Evolutionary conservation across 2,113 vertebrate genomes (phyloP), one percentile per base, ranked within the genome.

Genomic region (Festucalex cinctus): DNA sequence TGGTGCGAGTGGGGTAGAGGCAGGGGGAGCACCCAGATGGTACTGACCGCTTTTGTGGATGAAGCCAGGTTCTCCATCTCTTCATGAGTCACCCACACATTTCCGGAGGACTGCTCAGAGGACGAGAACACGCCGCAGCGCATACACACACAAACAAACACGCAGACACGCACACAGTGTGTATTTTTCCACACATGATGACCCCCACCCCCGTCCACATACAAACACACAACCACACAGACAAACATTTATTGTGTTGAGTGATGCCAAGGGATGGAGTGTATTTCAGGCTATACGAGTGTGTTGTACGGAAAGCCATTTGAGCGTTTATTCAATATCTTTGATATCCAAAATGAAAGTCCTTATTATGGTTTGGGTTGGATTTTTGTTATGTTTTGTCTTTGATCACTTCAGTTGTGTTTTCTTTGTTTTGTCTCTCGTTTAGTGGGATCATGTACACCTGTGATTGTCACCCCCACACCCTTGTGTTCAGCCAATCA

Each of bases 1-100:
- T 75, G 75, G 75, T 69, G 76, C 71, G 74, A 74, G 59, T 39
- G n/a, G 17, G 59, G 61, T 19, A 36, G 64, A 57, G 61, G 73
- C 70, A 65, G 69, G 74, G 78, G 81, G 81, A 69, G 79, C 75
- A 89, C 88, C 86, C 91, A 91, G 80, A 91, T 92, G 90, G 91
- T 88, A 94, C 94, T 96, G 91, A 97, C 97, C 94, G 95, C 95
- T 94, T 95, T 96, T 35, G 93, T 92, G 82, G 94, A 94, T 43
- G 96, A 92, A 53, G 96, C 92, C 93, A 98, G 89, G 87, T 94
- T 97, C 91, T 98, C 96, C 96, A 98, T 98, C 92, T 98, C 97
- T 87, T 98, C 97, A 0, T 98, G 97, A 82, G 97, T 98, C 88
- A 98, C 93, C 97, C 97, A 98, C 91, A 98, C 96, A 17, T 98